Base-by-base conservation (phyloP, 2,888 invertebrate genomes). In the Tiliacea citrago region DNA sequence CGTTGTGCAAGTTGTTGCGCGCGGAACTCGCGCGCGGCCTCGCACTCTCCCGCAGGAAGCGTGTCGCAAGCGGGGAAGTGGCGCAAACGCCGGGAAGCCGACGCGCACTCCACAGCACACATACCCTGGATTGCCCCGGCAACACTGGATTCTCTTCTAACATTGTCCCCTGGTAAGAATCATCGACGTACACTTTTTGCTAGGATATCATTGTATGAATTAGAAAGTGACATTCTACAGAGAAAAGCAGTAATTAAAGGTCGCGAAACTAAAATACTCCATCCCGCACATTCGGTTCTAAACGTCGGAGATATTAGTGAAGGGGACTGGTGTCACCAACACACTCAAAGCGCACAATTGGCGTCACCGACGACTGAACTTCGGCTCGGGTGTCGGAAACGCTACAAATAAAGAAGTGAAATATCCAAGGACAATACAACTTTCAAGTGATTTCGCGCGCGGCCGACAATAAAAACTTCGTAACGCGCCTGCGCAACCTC, bases 391-490 rank as follows among this genome's bases (percentile, higher is more conserved):
- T 95, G 94, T 95, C 95, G 95, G 95, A 95, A 96, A 95, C 93
- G 93, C 92, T 92, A 92, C 92, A 93, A 95, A 95, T 95, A 96
- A 95, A 95, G 94, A 95, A 96, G 94, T 96, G 95, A 96, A 96
- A 95, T 95, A 96, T 93, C 95, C 96, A 96, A 96, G 96, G 96
- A 96, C 96, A 96, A 94, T 94, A 94, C 94, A 94, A 96, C 96
- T 96, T 96, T 96, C 96, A 95, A 96, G 94, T 95, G 96, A 96
- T 96, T 96, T 96, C 96, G 95, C 95, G 95, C 95, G 95, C 95
- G 91, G 94, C 95, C 95, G 94, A 95, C 95, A 95, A 94, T 95
- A 96, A 96, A 95, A 96, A 96, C 96, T 96, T 95, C 94, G 96
- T 95, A 95, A 95, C 92, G 91, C 93, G 95, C 91, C 95, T 95